Base-by-base conservation (phyloP, 1,140 invertebrate genomes). In the Vanessa atalanta region DNA sequence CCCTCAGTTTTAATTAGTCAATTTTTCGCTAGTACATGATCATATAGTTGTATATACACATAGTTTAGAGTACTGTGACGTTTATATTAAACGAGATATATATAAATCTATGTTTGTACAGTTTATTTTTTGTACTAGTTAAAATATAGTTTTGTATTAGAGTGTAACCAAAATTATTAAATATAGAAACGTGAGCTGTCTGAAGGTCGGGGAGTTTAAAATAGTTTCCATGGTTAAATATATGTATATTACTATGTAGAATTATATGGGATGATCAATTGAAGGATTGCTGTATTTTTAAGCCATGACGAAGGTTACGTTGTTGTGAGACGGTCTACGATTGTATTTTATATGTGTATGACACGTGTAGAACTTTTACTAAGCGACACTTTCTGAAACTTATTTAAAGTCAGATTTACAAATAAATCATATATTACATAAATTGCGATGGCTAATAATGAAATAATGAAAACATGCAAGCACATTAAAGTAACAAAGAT, bases 51-150 rank as follows among this genome's bases (percentile, higher is more conserved):
- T n/a, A 57, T 57, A 2, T 57, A 57, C 53, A 57, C n/a, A 26
- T 11, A 11, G 53, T 31, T 55, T 7, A 55, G 20, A 55, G 12
- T 53, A 57, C 20, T 57, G 14, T 37, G 4, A 61, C 23, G 57
- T 37, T 61, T 61, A 61, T 61, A 31, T 61, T 61, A 61, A 61
- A 61, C 57, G 26, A 61, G 9, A 23, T 55, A 37, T 60, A 37
- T 23, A 26, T 57, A 57, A 7, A 23, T 57, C 9, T 57, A 11
- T n/a, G 14, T 37, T 5, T 37, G 26, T 61, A 61, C 14, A 60
- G 20, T 60, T 60, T 26, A 60, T 61, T 15, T 61, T 61, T 61
- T 6, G 12, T 61, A 37, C 23, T 61, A 61, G 57, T 31, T 61
- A 61, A 61, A 12, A 13, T 15, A 23, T 61, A 61, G 57, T 61